These are phyloP conservation scores for Cettia cetti DNA, from an alignment of 2,113 vertebrate genomes.

Conservation along the genomic window DNA sequence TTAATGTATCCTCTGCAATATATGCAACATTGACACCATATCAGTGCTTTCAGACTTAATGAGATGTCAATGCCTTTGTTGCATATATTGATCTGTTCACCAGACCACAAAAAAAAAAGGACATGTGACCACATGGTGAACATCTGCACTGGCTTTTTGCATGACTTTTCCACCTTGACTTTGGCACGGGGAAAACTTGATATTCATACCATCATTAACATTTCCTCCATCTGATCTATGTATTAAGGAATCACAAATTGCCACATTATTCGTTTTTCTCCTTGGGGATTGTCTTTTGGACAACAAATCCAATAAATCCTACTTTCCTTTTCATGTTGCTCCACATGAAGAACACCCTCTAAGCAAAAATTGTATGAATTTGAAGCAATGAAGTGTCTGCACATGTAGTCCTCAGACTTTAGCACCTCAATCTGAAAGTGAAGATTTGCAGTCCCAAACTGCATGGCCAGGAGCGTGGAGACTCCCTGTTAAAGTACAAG, in stretches of 20 bases:
- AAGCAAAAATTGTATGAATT: neutral
- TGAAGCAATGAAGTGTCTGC: neutral
- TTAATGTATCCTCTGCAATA: neutral
- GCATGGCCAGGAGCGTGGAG: neutral
- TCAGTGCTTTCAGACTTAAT: neutral
- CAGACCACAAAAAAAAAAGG: neutral
- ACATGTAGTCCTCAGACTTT: neutral
- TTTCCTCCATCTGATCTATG: neutral
- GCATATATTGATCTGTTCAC: neutral
- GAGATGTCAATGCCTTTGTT: neutral
- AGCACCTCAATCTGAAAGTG: accelerated
- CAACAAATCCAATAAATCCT: neutral
- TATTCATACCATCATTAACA: neutral
- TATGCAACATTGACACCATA: neutral
- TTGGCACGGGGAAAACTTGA: neutral
- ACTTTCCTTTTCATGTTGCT: neutral
- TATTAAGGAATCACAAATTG: neutral
- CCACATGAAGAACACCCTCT: neutral
- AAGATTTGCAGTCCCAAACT: neutral
- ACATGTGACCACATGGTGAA: neutral
- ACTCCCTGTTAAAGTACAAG: neutral
- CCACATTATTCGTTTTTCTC: neutral
- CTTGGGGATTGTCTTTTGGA: neutral
- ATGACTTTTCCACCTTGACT: neutral
- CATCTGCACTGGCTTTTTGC: neutral